phyloP scores from a whole-genome alignment of 2,113 vertebrate genomes.

The Gracilinanus agilis region DNA sequence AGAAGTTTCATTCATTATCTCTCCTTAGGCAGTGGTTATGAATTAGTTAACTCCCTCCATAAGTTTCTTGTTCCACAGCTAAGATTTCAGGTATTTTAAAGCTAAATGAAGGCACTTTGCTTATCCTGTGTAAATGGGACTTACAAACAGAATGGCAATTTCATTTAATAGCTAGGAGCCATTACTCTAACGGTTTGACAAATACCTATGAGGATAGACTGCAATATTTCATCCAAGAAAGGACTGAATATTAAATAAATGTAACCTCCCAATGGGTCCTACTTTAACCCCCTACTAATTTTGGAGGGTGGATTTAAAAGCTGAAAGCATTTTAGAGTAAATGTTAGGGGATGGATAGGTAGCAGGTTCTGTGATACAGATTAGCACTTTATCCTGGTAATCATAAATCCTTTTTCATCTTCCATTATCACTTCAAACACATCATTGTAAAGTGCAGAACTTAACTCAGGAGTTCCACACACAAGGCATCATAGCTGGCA shows the following conservation, averaged over 20 bases:
- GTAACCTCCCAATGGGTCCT: slow-evolving; percentile 85
- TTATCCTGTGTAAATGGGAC: slow-evolving; percentile 86
- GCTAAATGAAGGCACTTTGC: slow-evolving; percentile 86
- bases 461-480: slow-evolving; percentile 76
- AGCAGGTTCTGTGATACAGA: slow-evolving; percentile 81
- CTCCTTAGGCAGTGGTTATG: slow-evolving; percentile 56
- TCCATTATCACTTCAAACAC: slow-evolving; percentile 82
- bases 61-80: slow-evolving; percentile 65
- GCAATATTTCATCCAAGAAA: slow-evolving; percentile 86
- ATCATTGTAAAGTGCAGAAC: slow-evolving; percentile 78
- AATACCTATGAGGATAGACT: slow-evolving; percentile 86
- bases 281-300: slow-evolving; percentile 86
- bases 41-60: slow-evolving; percentile 77
- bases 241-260: slow-evolving; percentile 89
- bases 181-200: slow-evolving; percentile 88
- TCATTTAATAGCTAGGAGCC: slow-evolving; percentile 87
- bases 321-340: slow-evolving; percentile 86
- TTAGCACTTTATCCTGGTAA: slow-evolving; percentile 83
- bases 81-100: slow-evolving; percentile 82
- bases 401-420: slow-evolving; percentile 80
- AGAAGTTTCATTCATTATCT: slow-evolving; percentile 18
- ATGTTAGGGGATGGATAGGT: slow-evolving; percentile 81
- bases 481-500: slow-evolving; percentile 54
- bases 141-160: slow-evolving; percentile 87
- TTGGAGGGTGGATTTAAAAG: slow-evolving; percentile 86